Base-by-base conservation (phyloP, 2,113 vertebrate species). In the Emydura subglobosa region DNA sequence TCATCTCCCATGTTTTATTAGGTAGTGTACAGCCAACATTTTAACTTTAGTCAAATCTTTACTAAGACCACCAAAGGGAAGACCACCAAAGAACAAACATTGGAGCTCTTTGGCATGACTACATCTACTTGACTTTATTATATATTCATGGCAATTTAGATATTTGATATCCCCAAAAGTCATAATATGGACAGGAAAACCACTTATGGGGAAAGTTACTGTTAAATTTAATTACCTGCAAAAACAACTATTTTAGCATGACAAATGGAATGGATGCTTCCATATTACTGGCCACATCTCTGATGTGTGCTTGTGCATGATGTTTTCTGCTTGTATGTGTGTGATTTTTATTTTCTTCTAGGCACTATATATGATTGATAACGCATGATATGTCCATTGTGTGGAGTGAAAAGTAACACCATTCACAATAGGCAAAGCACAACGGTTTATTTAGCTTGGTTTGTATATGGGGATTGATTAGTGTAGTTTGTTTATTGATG, bases 291-390 rank as follows among this genome's bases (percentile, higher is more conserved):
- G 91, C 94, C 96, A 21, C 96, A 31, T 94, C 91, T 90, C 82
- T 96, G 82, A 59, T 97, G 96, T 97, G 97, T 97, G 94, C 92
- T 95, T 82, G 87, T 97, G 98, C 98, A 98, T 98, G 98, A 78
- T 93, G 84, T 97, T 96, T 86, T 59, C 92, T 85, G 25, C 81
- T 96, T 78, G 87, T 82, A 29, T 81, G 55, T 81, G 88, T 8
- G 87, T 44, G n/a, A 44, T 13, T 27, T 68, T 47, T 47, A n/a
- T 93, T 89, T 89, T 68, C 83, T 93, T 86, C 27, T 72, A 17
- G 88, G 85, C 95, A 74, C 61, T 84, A 85, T 96, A 31, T 53
- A 93, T 76, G 92, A 96, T 87, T 91, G 88, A 55, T 68, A 47
- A 90, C 97, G 98, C 98, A 98, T 98, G 98, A 86, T 79, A 61